A percentile compares a stretch with the other conserved stretches of the same genome.
These are phyloP conservation scores for Lontra canadensis DNA, from an alignment of 2,113 vertebrate species.

Conservation along the genomic window DNA sequence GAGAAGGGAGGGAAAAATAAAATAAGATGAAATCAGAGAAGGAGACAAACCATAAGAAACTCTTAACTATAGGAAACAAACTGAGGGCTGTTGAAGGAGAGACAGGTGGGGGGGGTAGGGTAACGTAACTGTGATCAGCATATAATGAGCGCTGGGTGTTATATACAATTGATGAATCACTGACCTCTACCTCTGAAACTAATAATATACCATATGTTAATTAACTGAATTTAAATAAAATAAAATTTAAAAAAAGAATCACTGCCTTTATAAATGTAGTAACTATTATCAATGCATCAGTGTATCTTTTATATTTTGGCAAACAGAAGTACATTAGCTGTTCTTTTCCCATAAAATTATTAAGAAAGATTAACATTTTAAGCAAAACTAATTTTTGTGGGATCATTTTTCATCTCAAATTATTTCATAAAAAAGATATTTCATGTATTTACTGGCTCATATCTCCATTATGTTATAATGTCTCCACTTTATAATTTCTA, in stretches of 20 bases:
- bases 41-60: not conserved
- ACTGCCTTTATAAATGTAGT: not conserved
- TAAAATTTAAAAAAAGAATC: not conserved
- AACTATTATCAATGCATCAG: not conserved
- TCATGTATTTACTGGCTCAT: not conserved
- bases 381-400: not conserved
- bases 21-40: not conserved
- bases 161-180: no score
- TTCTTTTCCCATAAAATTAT: not conserved
- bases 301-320: not conserved
- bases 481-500: not conserved
- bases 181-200: no score
- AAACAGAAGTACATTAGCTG: not conserved
- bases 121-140: no score
- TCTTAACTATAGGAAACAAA: no score
- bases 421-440: not conserved
- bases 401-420: not conserved
- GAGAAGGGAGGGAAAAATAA: not conserved
- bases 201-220: not conserved
- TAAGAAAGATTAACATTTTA: not conserved
- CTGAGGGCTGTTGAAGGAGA: no score
- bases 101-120: no score
- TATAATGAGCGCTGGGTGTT: no score
- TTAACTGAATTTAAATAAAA: not conserved
- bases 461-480: not conserved